Conservation (phyloP, 2,888 invertebrate species). For the Archips xylosteana region DNA sequence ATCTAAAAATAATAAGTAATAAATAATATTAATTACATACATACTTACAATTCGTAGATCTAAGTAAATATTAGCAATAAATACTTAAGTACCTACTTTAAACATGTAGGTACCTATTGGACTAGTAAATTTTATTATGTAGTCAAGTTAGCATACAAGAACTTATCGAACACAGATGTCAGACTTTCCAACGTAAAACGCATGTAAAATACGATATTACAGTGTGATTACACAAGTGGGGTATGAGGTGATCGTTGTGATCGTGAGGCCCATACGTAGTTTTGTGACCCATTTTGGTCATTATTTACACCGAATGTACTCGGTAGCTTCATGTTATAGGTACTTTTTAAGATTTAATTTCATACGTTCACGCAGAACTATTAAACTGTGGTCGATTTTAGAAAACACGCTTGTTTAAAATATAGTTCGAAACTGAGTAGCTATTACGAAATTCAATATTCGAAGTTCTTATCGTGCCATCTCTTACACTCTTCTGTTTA, state of each 20-base stretch:
- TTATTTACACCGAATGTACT: constrained; percentile 16
- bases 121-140: background rate
- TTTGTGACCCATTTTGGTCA: constrained; percentile 12
- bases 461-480: no score
- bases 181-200: constrained; percentile 32
- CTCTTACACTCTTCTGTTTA: no score
- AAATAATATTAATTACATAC: no score
- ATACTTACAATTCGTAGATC: no score
- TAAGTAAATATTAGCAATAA: no score
- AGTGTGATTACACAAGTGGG: constrained; percentile 37
- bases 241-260: constrained; percentile 33
- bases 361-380: no score
- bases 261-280: constrained; percentile 36
- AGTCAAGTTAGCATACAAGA: background rate
- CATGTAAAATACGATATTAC: constrained; percentile 35
- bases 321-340: background rate
- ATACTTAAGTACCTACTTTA: background rate
- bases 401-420: no score
- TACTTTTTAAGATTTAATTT: background rate
- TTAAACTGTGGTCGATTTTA: no score
- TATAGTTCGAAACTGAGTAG: no score
- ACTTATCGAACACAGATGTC: constrained; percentile 15
- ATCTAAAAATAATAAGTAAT: no score
- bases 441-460: no score
- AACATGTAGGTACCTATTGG: background rate